Percentiles rank a stretch among this genome's conserved stretches.
Evolutionary conservation across 2,113 vertebrate genomes (phyloP).

Genomic region (Acrocephalus arundinaceus): DNA sequence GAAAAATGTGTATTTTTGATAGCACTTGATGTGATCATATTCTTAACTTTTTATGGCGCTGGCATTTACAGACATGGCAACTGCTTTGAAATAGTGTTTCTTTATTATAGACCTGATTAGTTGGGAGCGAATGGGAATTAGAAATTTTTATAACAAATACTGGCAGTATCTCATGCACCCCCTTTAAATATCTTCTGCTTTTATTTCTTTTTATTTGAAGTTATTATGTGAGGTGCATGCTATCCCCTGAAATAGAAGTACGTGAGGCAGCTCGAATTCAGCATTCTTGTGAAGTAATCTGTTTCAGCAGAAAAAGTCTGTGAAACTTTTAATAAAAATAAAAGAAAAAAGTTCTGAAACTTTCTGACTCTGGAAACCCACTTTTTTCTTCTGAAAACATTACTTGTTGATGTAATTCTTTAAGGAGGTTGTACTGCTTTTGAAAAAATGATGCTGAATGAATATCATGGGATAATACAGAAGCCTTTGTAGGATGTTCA

Average conservation of each 20-base stretch:
- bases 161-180: background rate
- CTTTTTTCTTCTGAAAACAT: background rate
- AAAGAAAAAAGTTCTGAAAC: background rate
- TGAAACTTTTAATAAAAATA: background rate
- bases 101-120: background rate
- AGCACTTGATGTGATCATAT: background rate
- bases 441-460: background rate
- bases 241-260: background rate
- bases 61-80: background rate
- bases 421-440: background rate
- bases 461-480: background rate
- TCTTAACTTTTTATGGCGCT: background rate
- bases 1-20: background rate
- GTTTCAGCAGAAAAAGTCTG: background rate
- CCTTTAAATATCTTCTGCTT: background rate
- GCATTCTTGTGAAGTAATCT: background rate
- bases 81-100: background rate
- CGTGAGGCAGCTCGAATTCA: background rate
- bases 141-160: background rate
- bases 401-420: background rate
- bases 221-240: background rate
- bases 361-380: background rate
- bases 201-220: background rate
- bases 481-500: background rate
- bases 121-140: background rate